These are phyloP conservation scores for Apogon talboti DNA, from an alignment of 2,797 vertebrate species.

Conservation along the genomic window DNA sequence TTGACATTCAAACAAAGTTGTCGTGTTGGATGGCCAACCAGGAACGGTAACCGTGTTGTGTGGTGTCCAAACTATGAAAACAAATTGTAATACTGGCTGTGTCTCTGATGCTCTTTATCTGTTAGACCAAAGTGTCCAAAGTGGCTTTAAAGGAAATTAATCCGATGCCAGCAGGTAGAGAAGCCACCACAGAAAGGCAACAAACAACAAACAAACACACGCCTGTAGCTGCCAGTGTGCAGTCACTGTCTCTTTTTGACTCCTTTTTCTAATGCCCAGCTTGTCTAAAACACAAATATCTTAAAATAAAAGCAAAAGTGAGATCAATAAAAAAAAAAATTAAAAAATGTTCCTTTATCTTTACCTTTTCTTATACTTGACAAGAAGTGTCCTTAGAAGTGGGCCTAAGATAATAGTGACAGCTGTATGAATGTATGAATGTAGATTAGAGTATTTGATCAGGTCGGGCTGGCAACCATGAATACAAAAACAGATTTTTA, in stretches of 20 bases:
- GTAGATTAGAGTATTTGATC: conserved; percentile 14
- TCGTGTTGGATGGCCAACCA: conserved; percentile 1
- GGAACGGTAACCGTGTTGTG: conserved; percentile 25
- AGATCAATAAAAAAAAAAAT: background rate
- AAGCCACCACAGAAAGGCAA: conserved; percentile 14
- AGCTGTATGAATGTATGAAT: conserved; percentile 3
- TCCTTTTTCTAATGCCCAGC: background rate
- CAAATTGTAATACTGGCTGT: conserved; percentile 30
- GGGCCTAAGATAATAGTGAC: conserved; percentile 3
- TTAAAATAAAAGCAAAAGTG: conserved; percentile 6
- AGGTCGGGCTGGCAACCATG: background rate
- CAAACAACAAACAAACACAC: conserved; percentile 8
- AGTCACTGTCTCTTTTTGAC: background rate
- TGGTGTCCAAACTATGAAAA: conserved; percentile 21
- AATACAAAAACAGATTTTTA: background rate
- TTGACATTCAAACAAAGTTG: conserved; percentile 16
- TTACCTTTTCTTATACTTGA: conserved; percentile 2
- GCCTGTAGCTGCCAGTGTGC: background rate
- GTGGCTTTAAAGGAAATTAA: conserved; percentile 29
- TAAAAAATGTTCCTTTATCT: conserved; percentile 1
- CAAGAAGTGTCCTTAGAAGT: conserved; percentile 1
- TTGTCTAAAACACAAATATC: background rate
- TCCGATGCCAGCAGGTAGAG: conserved; percentile 27
- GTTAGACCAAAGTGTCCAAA: conserved; percentile 25
- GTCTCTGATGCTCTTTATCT: conserved; percentile 17